phyloP scores from a whole-genome alignment of 1,140 invertebrate species.

The Onthophagus taurus region DNA sequence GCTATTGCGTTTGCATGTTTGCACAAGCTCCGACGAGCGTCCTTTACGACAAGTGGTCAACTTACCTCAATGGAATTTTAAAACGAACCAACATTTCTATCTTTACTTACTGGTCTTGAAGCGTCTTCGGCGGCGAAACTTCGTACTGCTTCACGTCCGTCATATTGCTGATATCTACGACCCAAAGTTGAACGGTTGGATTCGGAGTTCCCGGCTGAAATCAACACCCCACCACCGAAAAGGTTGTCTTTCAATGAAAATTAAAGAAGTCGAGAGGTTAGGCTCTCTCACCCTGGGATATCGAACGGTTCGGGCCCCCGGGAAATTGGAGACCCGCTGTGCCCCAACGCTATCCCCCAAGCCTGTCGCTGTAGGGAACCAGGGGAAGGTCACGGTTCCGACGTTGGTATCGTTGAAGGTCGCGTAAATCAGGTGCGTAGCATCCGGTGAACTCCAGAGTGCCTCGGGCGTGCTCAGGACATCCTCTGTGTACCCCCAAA shows the following conservation, averaged over 20 bases:
- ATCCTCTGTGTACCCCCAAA: conserved; percentile 49
- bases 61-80: no score
- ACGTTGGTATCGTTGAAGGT: conserved; percentile 81
- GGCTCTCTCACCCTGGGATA: conserved; percentile 64
- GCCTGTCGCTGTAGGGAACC: conserved; percentile 51
- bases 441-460: conserved; percentile 75
- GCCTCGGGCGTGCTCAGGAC: conserved; percentile 64
- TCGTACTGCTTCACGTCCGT: conserved; percentile 49
- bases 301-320: conserved; percentile 61
- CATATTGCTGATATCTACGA: conserved; percentile 64
- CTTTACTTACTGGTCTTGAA: conserved; percentile 66
- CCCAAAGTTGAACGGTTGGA: conserved; percentile 69
- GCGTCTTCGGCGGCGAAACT: conserved; percentile 56
- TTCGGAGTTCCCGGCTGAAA: conserved; percentile 71
- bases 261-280: no score
- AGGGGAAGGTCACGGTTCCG: conserved; percentile 63
- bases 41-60: no score
- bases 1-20: no score
- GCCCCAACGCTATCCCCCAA: conserved; percentile 38
- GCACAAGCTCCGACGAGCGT: conserved; percentile 16
- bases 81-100: no score
- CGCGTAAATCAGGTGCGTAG: conserved; percentile 71
- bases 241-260: no score
- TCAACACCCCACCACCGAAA: no score
- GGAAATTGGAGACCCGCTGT: conserved; percentile 47